A percentile compares a stretch with the other conserved stretches of the same genome.
These are phyloP conservation scores for Ceryle rudis DNA, from an alignment of 2,797 vertebrate species.

Conservation along the genomic window DNA sequence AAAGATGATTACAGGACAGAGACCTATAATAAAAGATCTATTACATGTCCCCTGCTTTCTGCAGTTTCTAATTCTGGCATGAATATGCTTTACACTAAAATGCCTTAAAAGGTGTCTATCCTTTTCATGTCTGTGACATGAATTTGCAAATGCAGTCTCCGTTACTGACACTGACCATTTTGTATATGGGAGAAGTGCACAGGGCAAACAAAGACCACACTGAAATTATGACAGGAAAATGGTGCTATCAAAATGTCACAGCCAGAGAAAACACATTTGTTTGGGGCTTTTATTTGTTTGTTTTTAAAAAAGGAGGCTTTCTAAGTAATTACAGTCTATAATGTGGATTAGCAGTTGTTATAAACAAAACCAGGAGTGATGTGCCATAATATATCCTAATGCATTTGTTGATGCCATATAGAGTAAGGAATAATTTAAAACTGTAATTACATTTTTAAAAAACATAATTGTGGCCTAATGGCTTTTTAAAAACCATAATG, in stretches of 20 bases:
- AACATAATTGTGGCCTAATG: neutral
- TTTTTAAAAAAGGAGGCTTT: neutral
- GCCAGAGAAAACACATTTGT: neutral
- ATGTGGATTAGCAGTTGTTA: neutral
- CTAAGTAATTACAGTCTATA: neutral
- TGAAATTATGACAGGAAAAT: neutral
- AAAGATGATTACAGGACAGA: neutral
- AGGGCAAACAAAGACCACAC: neutral
- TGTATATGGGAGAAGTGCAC: neutral
- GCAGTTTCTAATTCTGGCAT: neutral
- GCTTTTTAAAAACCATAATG: neutral
- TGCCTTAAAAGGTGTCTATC: neutral
- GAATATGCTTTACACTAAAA: neutral
- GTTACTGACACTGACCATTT: neutral
- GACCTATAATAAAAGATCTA: neutral
- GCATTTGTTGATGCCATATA: neutral
- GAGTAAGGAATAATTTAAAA: neutral
- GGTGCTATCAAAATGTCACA: neutral
- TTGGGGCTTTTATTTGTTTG: neutral
- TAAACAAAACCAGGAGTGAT: neutral
- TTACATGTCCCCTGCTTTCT: neutral
- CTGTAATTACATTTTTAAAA: neutral
- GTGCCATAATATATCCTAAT: neutral
- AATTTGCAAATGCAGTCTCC: neutral
- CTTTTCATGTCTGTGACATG: neutral